Evolutionary conservation across 2,797 vertebrate species (phyloP), one percentile per base, ranked within the genome.

Genomic region (Urocyon cinereoargenteus): DNA sequence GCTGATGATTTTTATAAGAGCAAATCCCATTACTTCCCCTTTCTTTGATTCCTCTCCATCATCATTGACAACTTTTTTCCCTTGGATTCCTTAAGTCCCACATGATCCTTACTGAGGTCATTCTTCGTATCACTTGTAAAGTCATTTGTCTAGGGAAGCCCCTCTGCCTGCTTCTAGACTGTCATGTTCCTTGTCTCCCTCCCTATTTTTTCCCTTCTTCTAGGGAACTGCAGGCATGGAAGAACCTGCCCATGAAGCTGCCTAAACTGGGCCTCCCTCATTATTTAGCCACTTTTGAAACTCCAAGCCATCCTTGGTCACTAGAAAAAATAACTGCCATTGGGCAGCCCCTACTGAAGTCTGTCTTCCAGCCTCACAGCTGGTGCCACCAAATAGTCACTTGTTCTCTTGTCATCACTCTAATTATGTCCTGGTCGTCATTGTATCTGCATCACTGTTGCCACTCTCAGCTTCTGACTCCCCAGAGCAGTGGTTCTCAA

Each of bases 361-460:
- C 36, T 28, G 26, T 31, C 81, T 40, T 68, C 28, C 36, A 3
- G 18, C 64, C 22, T 68, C 34, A 10, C 36, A 36, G 12, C 6
- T 4, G 34, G 68, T 24, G 21, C 68, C 24, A 61, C 31, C 21
- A 11, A n/a, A 2, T 6, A 24, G 28, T 51, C 28, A 16, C 85
- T 57, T 57, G 6, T 3, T 4, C 3, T 31, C 11, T 7, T 1
- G 4, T 31, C 22, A 49, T 28, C 61, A 21, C 59, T 31, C 68
- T 9, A 45, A 40, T n/a, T 6, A 19, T 21, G 34, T 22, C 45
- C 0, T 10, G 3, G 28, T 51, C 51, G 34, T 70, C 34, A 0
- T 75, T 7, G 4, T 61, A 6, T 31, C 61, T 40, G 26, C 2
- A 0, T 75, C 13, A 1, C 40, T 31, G 0, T n/a, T 18, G 1